Evolutionary conservation across 2,113 vertebrate genomes (phyloP).

Genomic region (Callithrix jacchus): DNA sequence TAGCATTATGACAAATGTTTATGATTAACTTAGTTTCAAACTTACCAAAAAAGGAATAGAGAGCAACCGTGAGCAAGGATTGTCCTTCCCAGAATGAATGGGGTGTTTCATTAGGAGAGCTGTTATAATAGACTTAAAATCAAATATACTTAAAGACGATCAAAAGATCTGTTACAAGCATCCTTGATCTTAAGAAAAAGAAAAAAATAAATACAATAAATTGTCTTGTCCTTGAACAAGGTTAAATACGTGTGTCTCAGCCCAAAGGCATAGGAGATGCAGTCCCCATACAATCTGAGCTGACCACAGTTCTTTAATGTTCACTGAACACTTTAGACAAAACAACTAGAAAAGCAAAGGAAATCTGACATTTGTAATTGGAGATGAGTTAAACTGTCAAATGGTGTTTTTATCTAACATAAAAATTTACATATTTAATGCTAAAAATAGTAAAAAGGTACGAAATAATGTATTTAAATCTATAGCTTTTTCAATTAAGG

Average conservation of each 20-base stretch:
- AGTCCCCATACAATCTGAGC: background rate
- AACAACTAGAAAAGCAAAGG: background rate
- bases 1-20: background rate
- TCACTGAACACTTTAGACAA: background rate
- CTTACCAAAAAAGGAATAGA: background rate
- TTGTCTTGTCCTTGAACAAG: background rate
- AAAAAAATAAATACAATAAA: background rate
- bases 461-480: background rate
- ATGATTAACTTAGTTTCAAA: background rate
- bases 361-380: background rate
- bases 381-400: background rate
- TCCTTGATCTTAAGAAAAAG: background rate
- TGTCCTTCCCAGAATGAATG: background rate
- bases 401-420: background rate
- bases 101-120: background rate
- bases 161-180: background rate
- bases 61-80: background rate
- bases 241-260: background rate
- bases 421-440: background rate
- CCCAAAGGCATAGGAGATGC: background rate
- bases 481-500: background rate
- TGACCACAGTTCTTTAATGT: rapidly evolving
- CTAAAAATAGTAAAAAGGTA: background rate
- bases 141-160: background rate
- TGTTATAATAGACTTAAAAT: background rate